A percentile compares a stretch with the other conserved stretches of the same genome.
These are phyloP conservation scores for Malachius bipustulatus DNA, from an alignment of 2,888 invertebrate species.

Conservation along the genomic window DNA sequence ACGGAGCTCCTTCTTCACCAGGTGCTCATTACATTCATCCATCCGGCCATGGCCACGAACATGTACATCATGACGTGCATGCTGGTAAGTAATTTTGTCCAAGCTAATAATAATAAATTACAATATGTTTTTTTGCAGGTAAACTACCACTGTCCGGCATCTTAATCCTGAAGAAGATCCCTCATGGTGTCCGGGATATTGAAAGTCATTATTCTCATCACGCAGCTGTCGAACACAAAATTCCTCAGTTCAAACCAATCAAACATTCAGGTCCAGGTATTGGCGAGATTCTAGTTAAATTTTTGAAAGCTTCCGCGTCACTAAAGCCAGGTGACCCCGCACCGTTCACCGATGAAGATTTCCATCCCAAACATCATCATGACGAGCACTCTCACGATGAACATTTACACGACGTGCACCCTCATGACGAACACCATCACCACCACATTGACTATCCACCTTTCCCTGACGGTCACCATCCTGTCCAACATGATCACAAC, in stretches of 20 bases:
- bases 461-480: neutral
- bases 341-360: neutral
- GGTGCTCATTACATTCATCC: too few species aligned
- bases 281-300: neutral
- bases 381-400: neutral
- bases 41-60: too few species aligned
- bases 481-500: neutral
- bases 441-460: neutral
- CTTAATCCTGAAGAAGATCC: constrained; percentile 1
- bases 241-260: too few species aligned
- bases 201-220: neutral
- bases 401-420: neutral
- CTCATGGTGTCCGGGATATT: neutral
- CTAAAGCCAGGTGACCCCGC: neutral
- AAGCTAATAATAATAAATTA: too few species aligned
- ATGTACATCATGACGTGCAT: too few species aligned
- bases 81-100: too few species aligned
- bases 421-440: constrained; percentile 3
- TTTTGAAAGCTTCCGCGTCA: constrained; percentile 1
- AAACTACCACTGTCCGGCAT: constrained; percentile 2
- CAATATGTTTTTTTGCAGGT: too few species aligned
- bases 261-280: neutral
- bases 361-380: too few species aligned
- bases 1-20: too few species aligned
- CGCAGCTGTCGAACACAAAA: neutral